phyloP scores from a whole-genome alignment of 2,797 vertebrate species.

The Alauda arvensis region DNA sequence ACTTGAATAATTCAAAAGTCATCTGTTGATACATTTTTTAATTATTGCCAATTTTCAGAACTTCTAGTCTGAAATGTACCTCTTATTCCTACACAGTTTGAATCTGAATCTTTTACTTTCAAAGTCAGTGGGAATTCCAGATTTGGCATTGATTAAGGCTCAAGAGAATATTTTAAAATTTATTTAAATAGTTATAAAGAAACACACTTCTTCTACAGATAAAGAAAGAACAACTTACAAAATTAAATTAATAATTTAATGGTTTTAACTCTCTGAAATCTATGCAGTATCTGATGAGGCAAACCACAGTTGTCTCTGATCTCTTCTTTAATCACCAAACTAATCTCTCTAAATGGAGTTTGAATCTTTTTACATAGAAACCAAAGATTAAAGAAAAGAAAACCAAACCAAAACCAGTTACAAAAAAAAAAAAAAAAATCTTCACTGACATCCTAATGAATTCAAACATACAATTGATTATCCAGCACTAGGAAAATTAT shows the following conservation, averaged over 20 bases:
- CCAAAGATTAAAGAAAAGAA: not conserved
- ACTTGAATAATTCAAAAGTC: not conserved
- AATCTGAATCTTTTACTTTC: not conserved
- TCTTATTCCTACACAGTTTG: not conserved
- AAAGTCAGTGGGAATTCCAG: not conserved
- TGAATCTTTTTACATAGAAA: not conserved
- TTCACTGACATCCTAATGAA: not conserved
- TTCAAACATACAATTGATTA: not conserved
- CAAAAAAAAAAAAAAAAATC: not conserved
- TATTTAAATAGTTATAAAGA: not conserved
- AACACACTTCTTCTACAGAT: not conserved
- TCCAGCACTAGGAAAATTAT: not conserved
- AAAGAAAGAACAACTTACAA: not conserved
- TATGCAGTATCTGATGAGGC: not conserved
- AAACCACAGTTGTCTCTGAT: not conserved
- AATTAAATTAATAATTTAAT: not conserved
- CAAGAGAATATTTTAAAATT: not conserved
- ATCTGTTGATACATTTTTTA: not conserved
- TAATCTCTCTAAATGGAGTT: not conserved
- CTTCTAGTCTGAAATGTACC: not conserved
- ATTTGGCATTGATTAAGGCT: not conserved
- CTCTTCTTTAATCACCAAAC: not conserved
- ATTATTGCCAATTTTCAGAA: not conserved
- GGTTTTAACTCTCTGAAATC: not conserved
- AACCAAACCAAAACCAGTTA: not conserved